Evolutionary conservation across 2,888 invertebrate species (phyloP), one percentile per base, ranked within the genome.

Genomic region (Eristalis tenax): DNA sequence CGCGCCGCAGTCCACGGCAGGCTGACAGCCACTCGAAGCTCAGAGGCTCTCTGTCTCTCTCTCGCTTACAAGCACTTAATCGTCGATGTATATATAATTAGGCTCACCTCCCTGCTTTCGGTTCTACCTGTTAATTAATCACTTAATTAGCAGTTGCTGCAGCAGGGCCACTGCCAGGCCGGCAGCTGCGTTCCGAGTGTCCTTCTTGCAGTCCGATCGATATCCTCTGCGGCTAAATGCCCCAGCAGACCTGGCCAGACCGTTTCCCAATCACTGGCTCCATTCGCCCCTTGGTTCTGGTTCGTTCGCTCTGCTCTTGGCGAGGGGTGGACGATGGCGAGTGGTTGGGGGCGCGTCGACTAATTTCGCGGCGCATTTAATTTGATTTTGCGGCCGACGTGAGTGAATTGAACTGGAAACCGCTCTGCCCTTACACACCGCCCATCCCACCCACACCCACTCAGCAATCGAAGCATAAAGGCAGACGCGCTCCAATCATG

Each of bases 121-220:
- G 50, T 65, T 73, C 32, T 68, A 78, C 83, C 83, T 83, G 83
- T 83, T 92, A 93, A 93, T 93, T 93, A 93, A 92, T 92, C 92
- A 92, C 91, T 91, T 92, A 93, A 93, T 93, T 93, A 93, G 92
- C 92, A 91, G 91, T 91, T 91, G 57, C 26, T 32, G 38, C 57
- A 8, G 50, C 50, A 18, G 50, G 50, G 5, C 50, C 50, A 50
- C 18, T 50, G n/a, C 18, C 50, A 50, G 5, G 4, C 18, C 18
- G 50, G 18, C 6, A 18, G 18, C 50, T 50, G 50, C 50, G 50
- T 50, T 32, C 32, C 50, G 50, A 50, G 50, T 4, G 50, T 50
- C 50, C 50, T 50, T 50, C 18, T 18, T 50, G 50, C 8, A 18
- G 50, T 18, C 50, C 6, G 63, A 77, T 77, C 77, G 77, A 77